Conservation (phyloP, 1,140 invertebrate species). For the Hetaerina americana region DNA sequence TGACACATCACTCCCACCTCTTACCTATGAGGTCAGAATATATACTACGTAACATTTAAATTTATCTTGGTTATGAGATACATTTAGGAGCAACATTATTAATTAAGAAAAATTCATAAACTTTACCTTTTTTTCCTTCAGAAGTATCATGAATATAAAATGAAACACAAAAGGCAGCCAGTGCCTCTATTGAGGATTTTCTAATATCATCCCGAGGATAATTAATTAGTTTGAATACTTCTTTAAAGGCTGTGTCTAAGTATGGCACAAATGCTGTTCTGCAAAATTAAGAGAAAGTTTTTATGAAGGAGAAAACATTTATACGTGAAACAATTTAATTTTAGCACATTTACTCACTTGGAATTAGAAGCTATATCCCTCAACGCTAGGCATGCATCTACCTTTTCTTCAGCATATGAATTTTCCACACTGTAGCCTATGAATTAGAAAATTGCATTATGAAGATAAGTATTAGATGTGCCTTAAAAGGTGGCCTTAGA, state of each 20-base stretch:
- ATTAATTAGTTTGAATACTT: constrained; percentile 51
- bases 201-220: constrained; percentile 59
- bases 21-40: no score
- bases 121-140: constrained; percentile 32
- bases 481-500: no score
- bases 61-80: no score
- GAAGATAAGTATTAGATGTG: no score
- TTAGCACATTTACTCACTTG: no score
- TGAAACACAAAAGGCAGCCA: constrained; percentile 50
- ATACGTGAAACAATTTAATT: constrained; percentile 19
- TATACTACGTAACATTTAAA: no score
- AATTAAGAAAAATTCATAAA: not conserved
- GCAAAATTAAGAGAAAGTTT: constrained; percentile 18
- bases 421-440: constrained; percentile 53
- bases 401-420: constrained; percentile 64
- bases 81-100: not conserved
- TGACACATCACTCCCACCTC: no score
- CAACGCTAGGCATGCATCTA: constrained; percentile 57
- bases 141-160: constrained; percentile 33
- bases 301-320: constrained; percentile 10
- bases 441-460: no score
- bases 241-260: constrained; percentile 49
- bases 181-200: constrained; percentile 45
- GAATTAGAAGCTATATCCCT: constrained; percentile 53
- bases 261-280: constrained; percentile 53